These are phyloP conservation scores for Porites lobata DNA, from an alignment of 92 coral and sea anemone species.

Conservation along the genomic window DNA sequence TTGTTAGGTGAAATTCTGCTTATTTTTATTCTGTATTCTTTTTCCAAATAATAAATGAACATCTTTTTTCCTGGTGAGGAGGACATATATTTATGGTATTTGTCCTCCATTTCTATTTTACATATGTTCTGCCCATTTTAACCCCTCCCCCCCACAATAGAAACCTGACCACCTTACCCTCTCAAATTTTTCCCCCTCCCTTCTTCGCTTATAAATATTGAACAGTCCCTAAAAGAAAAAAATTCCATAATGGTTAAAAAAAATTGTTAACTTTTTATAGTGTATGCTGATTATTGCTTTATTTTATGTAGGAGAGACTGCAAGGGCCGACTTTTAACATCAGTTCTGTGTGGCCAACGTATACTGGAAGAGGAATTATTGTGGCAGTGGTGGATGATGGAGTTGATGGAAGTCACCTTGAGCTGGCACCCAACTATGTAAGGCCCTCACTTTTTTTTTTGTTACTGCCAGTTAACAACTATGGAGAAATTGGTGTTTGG, in stretches of 20 bases:
- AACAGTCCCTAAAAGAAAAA: neutral
- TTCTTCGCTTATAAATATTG: neutral
- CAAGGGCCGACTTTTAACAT: too few relatives aligned
- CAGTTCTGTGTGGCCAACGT: too few relatives aligned
- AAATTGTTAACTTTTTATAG: too few relatives aligned
- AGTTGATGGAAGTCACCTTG: neutral
- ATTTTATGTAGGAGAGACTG: neutral
- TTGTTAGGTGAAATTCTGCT: too few relatives aligned
- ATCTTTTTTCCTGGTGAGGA: too few relatives aligned
- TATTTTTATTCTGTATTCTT: too few relatives aligned
- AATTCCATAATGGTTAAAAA: neutral
- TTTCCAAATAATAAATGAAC: too few relatives aligned
- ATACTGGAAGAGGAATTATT: too few relatives aligned
- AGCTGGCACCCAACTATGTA: constrained; percentile 35
- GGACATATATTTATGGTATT: too few relatives aligned
- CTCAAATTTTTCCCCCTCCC: neutral
- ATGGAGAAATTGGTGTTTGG: neutral
- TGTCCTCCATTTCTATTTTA: too few relatives aligned
- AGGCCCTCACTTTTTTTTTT: neutral
- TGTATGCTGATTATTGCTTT: neutral
- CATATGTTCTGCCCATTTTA: neutral
- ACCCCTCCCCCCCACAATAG: neutral
- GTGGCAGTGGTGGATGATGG: too few relatives aligned
- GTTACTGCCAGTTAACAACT: neutral
- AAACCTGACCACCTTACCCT: too few relatives aligned